Evolutionary conservation across 2,888 invertebrate species (phyloP).

Genomic region (Alloscopus bannaensis): DNA sequence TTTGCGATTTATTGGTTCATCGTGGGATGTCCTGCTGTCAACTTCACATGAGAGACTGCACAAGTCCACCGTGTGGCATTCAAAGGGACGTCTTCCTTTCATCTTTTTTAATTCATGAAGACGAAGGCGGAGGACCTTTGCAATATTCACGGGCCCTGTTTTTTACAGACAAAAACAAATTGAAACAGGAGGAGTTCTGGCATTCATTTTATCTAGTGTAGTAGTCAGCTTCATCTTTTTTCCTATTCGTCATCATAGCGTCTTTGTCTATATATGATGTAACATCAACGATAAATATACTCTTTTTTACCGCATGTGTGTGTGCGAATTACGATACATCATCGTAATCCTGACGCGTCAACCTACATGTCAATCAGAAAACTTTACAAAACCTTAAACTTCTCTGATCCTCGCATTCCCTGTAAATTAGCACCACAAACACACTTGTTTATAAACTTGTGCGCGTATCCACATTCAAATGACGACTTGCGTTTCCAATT

Average conservation of each 20-base stretch:
- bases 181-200: conserved; percentile 17
- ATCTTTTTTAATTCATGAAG: conserved; percentile 12
- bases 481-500: no score
- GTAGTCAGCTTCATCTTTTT: no score
- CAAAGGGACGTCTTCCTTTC: conserved; percentile 35
- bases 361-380: conserved; percentile 46
- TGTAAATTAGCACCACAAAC: no score
- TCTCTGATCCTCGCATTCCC: no score
- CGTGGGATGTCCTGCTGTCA: conserved; percentile 46
- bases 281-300: no score
- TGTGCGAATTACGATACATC: no score
- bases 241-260: no score
- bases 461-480: no score
- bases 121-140: not conserved
- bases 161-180: conserved; percentile 8
- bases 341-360: conserved; percentile 18
- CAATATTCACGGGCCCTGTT: not conserved
- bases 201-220: no score
- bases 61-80: conserved; percentile 12
- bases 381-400: conserved; percentile 16
- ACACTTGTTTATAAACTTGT: no score
- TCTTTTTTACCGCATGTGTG: no score
- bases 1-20: conserved; percentile 40
- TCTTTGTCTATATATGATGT: no score
- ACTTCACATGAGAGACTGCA: not conserved